These are phyloP conservation scores for Sebastes hubbsi DNA, from an alignment of 2,797 vertebrate genomes.

Conservation along the genomic window DNA sequence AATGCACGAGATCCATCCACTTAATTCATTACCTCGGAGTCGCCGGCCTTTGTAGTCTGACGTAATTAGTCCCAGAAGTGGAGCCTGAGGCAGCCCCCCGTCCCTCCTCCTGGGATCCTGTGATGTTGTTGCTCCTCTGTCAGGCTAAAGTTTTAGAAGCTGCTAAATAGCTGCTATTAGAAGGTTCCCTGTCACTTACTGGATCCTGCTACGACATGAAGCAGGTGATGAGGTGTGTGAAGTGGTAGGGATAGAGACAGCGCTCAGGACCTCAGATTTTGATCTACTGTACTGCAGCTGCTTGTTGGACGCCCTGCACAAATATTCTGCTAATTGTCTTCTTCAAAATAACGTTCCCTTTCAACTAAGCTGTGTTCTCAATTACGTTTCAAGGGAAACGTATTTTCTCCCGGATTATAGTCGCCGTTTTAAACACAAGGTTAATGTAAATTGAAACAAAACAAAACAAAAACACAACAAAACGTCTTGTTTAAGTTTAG, in stretches of 20 bases:
- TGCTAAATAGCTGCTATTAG: constrained; percentile 36
- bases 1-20: constrained; percentile 53
- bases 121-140: constrained; percentile 37
- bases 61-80: constrained; percentile 71
- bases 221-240: constrained; percentile 23
- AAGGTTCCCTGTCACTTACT: constrained; percentile 6
- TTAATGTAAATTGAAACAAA: not conserved
- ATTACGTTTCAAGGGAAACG: not conserved
- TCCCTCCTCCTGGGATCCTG: constrained; percentile 25
- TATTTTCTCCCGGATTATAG: not conserved
- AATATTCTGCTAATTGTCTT: not conserved
- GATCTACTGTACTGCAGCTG: not conserved
- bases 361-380: not conserved
- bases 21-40: constrained; percentile 67
- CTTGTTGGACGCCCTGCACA: not conserved
- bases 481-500: not conserved
- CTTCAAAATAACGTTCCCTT: not conserved
- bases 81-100: constrained; percentile 7
- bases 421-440: not conserved
- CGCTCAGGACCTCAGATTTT: not conserved
- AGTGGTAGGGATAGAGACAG: not conserved
- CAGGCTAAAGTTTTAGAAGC: constrained; percentile 33
- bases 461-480: not conserved
- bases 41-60: constrained; percentile 59
- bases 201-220: constrained; percentile 3